phyloP scores from a whole-genome alignment of 2,888 invertebrate genomes.

The Mesoligia furuncula region DNA sequence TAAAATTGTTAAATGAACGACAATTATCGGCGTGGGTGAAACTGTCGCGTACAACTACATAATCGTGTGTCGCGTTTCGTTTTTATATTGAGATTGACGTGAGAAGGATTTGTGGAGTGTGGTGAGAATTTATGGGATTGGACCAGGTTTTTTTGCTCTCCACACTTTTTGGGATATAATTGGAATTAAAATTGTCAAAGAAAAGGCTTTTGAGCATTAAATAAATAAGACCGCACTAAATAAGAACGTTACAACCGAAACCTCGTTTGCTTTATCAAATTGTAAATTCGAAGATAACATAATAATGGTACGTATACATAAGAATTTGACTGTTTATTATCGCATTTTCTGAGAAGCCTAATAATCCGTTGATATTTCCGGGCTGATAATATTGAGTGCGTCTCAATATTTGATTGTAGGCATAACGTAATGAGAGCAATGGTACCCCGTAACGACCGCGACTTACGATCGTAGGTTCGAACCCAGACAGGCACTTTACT shows the following conservation, averaged over 20 bases:
- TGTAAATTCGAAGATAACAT: not conserved
- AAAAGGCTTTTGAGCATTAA: no score
- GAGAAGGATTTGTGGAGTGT: conserved; percentile 75
- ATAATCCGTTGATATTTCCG: not conserved
- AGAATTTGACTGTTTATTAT: not conserved
- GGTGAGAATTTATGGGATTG: conserved; percentile 57
- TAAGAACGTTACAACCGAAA: not conserved
- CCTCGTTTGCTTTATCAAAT: not conserved
- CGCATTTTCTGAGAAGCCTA: conserved; percentile 18
- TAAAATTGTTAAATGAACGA: conserved; percentile 86
- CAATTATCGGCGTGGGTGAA: conserved; percentile 82
- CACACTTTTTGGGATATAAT: not conserved
- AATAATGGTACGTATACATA: not conserved
- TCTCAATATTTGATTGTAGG: not conserved
- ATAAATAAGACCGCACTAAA: not conserved
- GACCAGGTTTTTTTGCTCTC: not conserved
- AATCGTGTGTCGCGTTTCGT: conserved; percentile 80
- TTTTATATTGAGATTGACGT: conserved; percentile 88
- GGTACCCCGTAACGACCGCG: no score
- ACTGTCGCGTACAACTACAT: conserved; percentile 76
- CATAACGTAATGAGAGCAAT: not conserved
- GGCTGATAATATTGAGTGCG: not conserved
- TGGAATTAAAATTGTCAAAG: not conserved
- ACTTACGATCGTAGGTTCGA: no score
- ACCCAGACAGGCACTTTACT: no score